Percentiles rank a stretch among this genome's conserved stretches.
Conservation (phyloP, 1,140 invertebrate species). For the Magallana ariakensis region DNA sequence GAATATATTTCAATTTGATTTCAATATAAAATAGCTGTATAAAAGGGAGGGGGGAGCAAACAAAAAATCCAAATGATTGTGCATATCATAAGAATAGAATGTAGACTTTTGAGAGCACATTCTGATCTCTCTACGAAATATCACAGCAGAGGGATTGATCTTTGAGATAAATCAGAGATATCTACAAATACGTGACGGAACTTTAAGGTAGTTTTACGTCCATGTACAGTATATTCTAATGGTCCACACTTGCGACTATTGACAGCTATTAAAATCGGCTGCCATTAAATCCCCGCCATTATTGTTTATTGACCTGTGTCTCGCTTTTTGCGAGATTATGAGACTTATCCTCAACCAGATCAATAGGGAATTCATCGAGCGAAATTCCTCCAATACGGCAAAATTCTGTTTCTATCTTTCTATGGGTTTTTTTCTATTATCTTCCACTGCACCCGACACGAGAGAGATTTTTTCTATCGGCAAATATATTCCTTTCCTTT, state of each 20-base stretch:
- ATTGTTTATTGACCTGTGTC: constrained; percentile 2
- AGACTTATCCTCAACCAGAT: constrained; percentile 1
- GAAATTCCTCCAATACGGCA: not conserved
- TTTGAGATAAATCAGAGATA: no score
- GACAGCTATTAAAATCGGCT: not conserved
- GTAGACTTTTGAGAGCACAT: no score
- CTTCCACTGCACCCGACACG: not conserved
- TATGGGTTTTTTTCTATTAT: not conserved
- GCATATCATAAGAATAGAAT: no score
- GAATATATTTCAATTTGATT: no score
- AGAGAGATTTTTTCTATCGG: not conserved
- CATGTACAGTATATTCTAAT: no score
- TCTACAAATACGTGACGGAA: no score
- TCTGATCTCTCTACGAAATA: no score
- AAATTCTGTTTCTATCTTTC: not conserved
- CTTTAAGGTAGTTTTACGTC: no score
- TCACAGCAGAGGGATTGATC: no score
- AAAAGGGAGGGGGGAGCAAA: no score
- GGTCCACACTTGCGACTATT: not conserved
- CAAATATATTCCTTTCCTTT: not conserved
- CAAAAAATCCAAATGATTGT: no score
- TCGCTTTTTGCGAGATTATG: not conserved
- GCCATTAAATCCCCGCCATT: constrained; percentile 2
- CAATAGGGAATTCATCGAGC: constrained; percentile 7
- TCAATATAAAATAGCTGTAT: no score